A percentile compares a stretch with the other conserved stretches of the same genome.
Conservation (phyloP, 64 coral and sea anemone species). For the Porites australiensis region DNA sequence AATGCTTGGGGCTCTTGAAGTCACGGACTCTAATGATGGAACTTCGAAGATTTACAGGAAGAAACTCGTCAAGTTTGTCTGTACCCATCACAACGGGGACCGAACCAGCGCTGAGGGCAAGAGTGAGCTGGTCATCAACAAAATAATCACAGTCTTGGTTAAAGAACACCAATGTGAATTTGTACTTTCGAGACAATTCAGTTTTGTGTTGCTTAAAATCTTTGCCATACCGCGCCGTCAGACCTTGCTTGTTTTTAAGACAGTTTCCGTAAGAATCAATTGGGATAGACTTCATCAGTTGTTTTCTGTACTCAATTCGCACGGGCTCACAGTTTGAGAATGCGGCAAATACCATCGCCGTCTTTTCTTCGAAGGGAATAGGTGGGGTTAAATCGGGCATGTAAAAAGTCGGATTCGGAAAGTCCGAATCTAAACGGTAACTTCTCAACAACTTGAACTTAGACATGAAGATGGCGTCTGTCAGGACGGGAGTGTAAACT, state of each 20-base stretch:
- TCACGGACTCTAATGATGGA: conserved; percentile 69
- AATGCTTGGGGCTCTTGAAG: conserved; percentile 53
- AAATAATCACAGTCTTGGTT: conserved; percentile 79
- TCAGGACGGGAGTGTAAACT: conserved; percentile 45
- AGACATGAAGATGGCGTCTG: conserved; percentile 1
- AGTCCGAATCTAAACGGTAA: conserved; percentile 64
- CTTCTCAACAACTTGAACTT: conserved; percentile 20
- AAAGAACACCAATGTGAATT: neutral
- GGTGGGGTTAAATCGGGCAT: conserved; percentile 50
- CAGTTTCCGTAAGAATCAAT: conserved; percentile 63
- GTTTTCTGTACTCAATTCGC: neutral
- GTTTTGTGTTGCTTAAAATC: conserved; percentile 45
- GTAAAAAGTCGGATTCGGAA: neutral
- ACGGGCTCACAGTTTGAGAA: too few relatives aligned
- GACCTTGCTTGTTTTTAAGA: conserved; percentile 45
- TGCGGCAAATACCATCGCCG: conserved; percentile 17
- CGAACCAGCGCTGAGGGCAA: conserved; percentile 47
- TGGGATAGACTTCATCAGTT: conserved; percentile 65
- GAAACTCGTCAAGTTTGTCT: conserved; percentile 66
- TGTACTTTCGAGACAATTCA: too few relatives aligned
- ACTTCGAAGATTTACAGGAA: conserved; percentile 52
- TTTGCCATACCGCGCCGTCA: neutral
- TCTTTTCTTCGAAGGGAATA: conserved; percentile 43
- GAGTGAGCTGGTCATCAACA: conserved; percentile 47
- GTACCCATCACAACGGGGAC: conserved; percentile 67